Evolutionary conservation across 2,113 vertebrate genomes (phyloP).

Genomic region (Limanda limanda): DNA sequence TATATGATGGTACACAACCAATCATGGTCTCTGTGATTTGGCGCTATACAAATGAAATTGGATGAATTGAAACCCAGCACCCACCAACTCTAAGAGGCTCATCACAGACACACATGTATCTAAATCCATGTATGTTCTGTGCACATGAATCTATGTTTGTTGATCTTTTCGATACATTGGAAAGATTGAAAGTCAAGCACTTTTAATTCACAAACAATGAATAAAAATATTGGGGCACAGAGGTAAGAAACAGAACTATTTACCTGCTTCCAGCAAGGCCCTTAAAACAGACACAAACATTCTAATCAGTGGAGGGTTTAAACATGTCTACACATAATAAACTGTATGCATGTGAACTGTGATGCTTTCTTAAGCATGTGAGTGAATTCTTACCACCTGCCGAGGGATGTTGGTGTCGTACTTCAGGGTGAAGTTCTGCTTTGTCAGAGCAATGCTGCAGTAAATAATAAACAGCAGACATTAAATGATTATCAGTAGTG

Average conservation of each 20-base stretch:
- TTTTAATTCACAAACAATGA: too few relatives aligned
- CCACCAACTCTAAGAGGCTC: neutral
- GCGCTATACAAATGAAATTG: too few relatives aligned
- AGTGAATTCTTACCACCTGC: conserved; percentile 82
- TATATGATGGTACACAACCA: too few relatives aligned
- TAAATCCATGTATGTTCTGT: too few relatives aligned
- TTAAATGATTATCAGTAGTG: neutral
- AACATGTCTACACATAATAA: too few relatives aligned
- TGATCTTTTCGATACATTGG: too few relatives aligned
- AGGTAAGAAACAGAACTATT: neutral
- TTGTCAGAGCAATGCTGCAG: conserved; percentile 85
- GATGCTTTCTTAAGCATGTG: neutral
- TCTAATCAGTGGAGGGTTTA: neutral
- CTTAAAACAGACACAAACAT: conserved; percentile 59
- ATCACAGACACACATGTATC: neutral
- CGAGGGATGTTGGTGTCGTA: conserved; percentile 89
- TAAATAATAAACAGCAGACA: neutral
- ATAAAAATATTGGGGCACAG: neutral
- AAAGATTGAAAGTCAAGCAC: too few relatives aligned
- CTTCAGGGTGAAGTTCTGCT: conserved; percentile 88
- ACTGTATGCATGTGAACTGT: neutral
- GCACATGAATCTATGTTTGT: neutral
- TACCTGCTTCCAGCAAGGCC: conserved; percentile 89
- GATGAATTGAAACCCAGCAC: neutral
- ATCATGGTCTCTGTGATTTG: too few relatives aligned